Conservation (phyloP, 2,113 vertebrate genomes). For the Pycnonotus jocosus region DNA sequence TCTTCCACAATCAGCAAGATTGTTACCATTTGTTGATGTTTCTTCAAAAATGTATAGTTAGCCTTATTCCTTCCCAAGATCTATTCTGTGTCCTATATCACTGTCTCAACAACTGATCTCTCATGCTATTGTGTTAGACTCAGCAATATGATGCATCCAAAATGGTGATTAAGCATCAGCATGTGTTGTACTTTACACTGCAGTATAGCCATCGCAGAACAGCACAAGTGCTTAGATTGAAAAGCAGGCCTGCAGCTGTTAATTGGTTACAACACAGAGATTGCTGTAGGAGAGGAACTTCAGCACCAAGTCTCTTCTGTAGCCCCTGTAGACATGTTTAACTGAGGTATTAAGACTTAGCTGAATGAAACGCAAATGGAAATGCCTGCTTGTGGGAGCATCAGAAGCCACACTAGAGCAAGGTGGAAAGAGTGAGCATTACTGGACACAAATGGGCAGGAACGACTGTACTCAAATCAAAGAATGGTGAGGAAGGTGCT, state of each 20-base stretch:
- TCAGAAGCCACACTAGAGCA: not conserved
- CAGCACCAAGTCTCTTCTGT: not conserved
- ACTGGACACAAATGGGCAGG: not conserved
- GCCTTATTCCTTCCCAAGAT: conserved; percentile 45
- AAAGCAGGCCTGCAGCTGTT: not conserved
- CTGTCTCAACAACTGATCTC: not conserved
- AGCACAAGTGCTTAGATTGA: not conserved
- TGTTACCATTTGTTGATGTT: not conserved
- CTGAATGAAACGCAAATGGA: not conserved
- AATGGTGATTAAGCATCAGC: not conserved
- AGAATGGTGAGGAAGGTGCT: not conserved
- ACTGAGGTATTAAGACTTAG: not conserved
- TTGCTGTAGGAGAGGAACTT: not conserved
- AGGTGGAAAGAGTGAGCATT: not conserved
- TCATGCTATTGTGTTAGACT: not conserved
- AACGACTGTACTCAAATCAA: not conserved
- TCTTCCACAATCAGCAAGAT: not conserved
- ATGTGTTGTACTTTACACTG: not conserved
- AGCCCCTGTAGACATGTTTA: not conserved
- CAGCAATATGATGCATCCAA: not conserved
- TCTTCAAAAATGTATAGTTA: conserved; percentile 27
- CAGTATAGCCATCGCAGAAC: not conserved
- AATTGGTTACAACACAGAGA: not conserved
- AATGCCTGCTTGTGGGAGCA: not conserved
- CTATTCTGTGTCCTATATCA: not conserved